Conservation (phyloP, 2,888 invertebrate species). For the Papilio elwesi region DNA sequence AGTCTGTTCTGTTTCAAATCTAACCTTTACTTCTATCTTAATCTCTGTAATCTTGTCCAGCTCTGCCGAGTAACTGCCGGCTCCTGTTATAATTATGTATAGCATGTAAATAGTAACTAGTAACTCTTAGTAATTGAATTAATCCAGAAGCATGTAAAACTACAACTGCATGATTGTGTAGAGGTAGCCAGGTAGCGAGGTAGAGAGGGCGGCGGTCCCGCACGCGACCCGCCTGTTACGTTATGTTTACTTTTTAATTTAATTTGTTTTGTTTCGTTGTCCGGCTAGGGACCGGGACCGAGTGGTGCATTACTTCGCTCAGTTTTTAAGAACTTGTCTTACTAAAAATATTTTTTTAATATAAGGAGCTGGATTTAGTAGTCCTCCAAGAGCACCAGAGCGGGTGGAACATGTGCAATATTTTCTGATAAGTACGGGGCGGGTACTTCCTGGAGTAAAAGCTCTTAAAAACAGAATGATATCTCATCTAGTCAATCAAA, state of each 20-base stretch:
- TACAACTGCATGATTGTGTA: not conserved
- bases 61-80: not conserved
- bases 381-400: not conserved
- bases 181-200: slow-evolving; percentile 8
- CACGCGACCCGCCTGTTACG: not conserved
- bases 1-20: not conserved
- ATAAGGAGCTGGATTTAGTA: not conserved
- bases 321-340: slow-evolving; percentile 22
- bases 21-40: not conserved
- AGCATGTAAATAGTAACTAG: not conserved
- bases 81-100: not conserved
- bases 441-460: not conserved
- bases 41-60: not conserved
- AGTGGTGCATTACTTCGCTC: slow-evolving; percentile 21
- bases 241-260: slow-evolving; percentile 5
- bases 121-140: not conserved
- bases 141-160: not conserved
- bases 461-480: not conserved
- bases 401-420: not conserved
- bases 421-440: not conserved
- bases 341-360: not conserved
- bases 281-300: slow-evolving; percentile 7
- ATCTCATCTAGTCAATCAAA: no score
- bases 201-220: not conserved
- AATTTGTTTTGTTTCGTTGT: slow-evolving; percentile 20